phyloP scores from a whole-genome alignment of 2,113 vertebrate species.

The Sinocyclocheilus maitianheensis region DNA sequence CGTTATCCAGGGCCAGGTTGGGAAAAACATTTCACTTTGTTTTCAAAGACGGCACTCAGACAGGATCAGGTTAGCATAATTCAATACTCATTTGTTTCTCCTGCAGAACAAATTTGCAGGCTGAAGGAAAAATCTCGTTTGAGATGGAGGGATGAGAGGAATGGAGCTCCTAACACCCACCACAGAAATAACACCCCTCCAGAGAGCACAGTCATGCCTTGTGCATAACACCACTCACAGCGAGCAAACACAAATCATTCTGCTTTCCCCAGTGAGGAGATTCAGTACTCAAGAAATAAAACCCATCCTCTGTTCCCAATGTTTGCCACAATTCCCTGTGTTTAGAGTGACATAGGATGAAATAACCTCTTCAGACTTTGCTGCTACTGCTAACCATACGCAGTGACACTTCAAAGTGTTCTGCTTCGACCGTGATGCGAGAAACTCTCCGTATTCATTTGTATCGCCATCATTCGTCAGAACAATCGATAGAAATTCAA shows the following conservation, averaged over 20 bases:
- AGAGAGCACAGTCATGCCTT: slow-evolving; percentile 28
- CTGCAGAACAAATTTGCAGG: slow-evolving; percentile 46
- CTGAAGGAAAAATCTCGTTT: slow-evolving; percentile 37
- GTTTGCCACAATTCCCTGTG: slow-evolving; percentile 31
- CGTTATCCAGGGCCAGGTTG: slow-evolving; percentile 20
- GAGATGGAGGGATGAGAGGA: slow-evolving; percentile 15
- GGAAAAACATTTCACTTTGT: slow-evolving; percentile 35
- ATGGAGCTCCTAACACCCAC: slow-evolving; percentile 16
- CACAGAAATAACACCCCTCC: slow-evolving; percentile 36
- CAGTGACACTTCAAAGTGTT: slow-evolving; percentile 17
- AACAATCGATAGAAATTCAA: slow-evolving; percentile 63
- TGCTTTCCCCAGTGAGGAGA: slow-evolving; percentile 12
- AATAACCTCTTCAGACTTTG: background rate
- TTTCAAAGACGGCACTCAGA: slow-evolving; percentile 32
- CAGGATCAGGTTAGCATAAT: slow-evolving; percentile 51
- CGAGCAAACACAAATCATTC: slow-evolving; percentile 30
- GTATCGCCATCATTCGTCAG: slow-evolving; percentile 64
- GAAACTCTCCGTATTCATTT: slow-evolving; percentile 57
- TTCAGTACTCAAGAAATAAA: slow-evolving; percentile 2
- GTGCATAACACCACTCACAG: slow-evolving; percentile 21
- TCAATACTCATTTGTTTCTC: slow-evolving; percentile 50
- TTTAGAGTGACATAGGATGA: slow-evolving; percentile 35
- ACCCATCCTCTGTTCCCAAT: slow-evolving; percentile 13
- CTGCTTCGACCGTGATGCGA: background rate
- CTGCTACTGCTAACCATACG: background rate